phyloP scores from a whole-genome alignment of 2,888 invertebrate genomes.

The Stegana nigrithorax region DNA sequence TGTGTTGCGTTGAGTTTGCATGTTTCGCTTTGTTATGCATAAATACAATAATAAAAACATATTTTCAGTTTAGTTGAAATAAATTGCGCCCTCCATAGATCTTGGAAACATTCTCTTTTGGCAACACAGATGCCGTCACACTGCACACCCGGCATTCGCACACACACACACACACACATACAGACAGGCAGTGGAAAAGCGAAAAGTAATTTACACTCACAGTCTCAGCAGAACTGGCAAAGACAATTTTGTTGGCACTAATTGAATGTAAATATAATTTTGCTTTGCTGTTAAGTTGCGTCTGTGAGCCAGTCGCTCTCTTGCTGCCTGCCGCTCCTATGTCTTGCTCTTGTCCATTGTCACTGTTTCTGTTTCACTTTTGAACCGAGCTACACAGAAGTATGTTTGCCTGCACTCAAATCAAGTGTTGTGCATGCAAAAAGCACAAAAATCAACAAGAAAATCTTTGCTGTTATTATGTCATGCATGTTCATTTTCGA shows the following conservation, averaged over 20 bases:
- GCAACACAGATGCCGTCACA: too few species aligned
- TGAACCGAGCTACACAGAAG: not conserved
- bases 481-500: slow-evolving; percentile 19
- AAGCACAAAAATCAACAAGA: slow-evolving; percentile 60
- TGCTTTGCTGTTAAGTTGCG: slow-evolving; percentile 62
- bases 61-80: slow-evolving; percentile 60
- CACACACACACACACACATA: not conserved
- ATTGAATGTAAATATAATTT: slow-evolving; percentile 61
- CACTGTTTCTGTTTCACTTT: slow-evolving; percentile 19
- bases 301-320: slow-evolving; percentile 39
- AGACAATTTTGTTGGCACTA: slow-evolving; percentile 59
- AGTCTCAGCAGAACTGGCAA: slow-evolving; percentile 6
- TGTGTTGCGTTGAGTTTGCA: not conserved
- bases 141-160: too few species aligned
- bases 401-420: slow-evolving; percentile 53
- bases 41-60: slow-evolving; percentile 57
- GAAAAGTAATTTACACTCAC: slow-evolving; percentile 54
- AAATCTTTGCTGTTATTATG: slow-evolving; percentile 62
- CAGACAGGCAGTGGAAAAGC: slow-evolving; percentile 20
- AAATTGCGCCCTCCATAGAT: slow-evolving; percentile 58
- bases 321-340: slow-evolving; percentile 1
- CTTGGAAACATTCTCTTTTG: too few species aligned
- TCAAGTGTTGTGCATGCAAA: slow-evolving; percentile 54
- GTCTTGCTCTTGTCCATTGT: not conserved
- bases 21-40: slow-evolving; percentile 53